These are phyloP conservation scores for Cyanoramphus novaezelandiae DNA, from an alignment of 2,113 vertebrate genomes.

Conservation along the genomic window DNA sequence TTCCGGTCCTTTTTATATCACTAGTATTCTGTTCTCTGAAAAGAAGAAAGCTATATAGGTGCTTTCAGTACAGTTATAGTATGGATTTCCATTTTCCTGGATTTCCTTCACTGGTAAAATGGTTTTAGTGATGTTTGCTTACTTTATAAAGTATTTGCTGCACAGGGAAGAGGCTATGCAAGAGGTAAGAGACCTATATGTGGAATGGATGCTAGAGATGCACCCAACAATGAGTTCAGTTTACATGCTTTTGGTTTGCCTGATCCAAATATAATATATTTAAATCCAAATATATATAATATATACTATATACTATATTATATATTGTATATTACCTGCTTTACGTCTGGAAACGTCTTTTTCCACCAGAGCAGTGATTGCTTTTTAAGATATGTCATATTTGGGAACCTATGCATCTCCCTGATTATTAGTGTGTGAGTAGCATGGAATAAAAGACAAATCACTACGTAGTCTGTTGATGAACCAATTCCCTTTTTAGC, in stretches of 20 bases:
- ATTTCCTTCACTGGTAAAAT: neutral
- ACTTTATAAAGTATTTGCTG: neutral
- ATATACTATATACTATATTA: too few relatives aligned
- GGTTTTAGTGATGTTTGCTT: neutral
- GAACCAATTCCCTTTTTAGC: neutral
- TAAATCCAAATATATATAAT: neutral
- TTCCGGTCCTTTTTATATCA: neutral
- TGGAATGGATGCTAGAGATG: neutral
- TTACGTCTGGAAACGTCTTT: neutral
- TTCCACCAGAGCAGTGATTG: neutral
- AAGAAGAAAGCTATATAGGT: neutral
- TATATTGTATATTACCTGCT: neutral
- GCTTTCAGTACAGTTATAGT: neutral
- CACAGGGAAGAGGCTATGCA: neutral
- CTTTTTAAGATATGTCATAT: neutral
- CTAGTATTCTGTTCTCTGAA: neutral
- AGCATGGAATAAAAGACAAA: neutral
- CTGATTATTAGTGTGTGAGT: too few relatives aligned
- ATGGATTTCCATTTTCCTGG: neutral
- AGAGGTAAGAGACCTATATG: neutral
- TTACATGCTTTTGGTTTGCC: neutral
- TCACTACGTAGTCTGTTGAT: neutral
- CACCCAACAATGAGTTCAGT: neutral
- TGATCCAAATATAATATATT: neutral
- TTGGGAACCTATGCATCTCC: neutral